These are phyloP conservation scores for Carabus problematicus DNA, from an alignment of 2,888 invertebrate species.

Conservation along the genomic window DNA sequence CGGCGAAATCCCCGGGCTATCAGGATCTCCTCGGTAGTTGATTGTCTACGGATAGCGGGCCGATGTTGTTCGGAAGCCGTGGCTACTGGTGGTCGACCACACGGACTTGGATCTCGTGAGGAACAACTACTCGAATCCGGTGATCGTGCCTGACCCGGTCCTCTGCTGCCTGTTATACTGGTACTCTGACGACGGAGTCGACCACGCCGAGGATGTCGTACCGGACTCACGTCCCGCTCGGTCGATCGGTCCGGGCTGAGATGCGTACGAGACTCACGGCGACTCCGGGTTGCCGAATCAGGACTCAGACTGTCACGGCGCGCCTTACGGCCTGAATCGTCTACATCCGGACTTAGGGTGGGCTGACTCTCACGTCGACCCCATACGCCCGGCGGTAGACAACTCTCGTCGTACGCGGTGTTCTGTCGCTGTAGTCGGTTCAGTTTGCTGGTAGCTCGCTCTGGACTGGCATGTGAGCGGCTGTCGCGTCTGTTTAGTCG, in stretches of 20 bases:
- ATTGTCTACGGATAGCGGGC: conserved; percentile 83
- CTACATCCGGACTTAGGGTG: conserved; percentile 80
- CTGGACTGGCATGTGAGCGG: conserved; percentile 70
- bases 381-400: conserved; percentile 70
- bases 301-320: conserved; percentile 88
- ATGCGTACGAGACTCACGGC: conserved; percentile 79
- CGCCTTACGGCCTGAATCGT: conserved; percentile 73
- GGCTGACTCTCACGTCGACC: conserved; percentile 83
- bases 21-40: conserved; percentile 90
- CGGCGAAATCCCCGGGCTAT: conserved; percentile 89
- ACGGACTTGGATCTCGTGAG: conserved; percentile 87
- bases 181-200: conserved; percentile 80
- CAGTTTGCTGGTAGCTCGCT: conserved; percentile 59
- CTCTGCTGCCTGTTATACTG: conserved; percentile 71
- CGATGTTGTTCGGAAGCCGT: conserved; percentile 65
- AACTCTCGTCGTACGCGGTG: conserved; percentile 87
- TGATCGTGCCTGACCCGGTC: conserved; percentile 60
- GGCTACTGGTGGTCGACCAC: conserved; percentile 64
- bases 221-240: conserved; percentile 82
- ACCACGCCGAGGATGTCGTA: conserved; percentile 72
- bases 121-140: conserved; percentile 80
- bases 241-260: conserved; percentile 81
- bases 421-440: conserved; percentile 81
- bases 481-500: conserved; percentile 70
- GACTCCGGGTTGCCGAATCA: conserved; percentile 80